Evolutionary conservation across 2,888 invertebrate genomes (phyloP).

Genomic region (Heliconius aoede): DNA sequence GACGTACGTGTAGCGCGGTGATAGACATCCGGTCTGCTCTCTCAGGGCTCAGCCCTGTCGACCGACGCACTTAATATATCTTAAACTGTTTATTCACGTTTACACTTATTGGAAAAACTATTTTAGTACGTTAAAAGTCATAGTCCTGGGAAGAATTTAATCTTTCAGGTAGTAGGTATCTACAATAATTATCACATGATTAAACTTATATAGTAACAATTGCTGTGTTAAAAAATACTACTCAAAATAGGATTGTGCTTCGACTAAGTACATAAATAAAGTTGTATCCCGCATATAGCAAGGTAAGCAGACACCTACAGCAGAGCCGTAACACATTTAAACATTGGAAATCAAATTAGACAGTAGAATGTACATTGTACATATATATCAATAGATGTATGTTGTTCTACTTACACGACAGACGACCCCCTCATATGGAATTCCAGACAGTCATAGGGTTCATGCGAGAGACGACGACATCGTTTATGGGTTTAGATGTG

Average conservation of each 20-base stretch:
- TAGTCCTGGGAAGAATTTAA: too few species aligned
- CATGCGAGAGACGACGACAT: conserved; percentile 13
- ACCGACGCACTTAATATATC: not conserved
- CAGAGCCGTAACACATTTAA: too few species aligned
- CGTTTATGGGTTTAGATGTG: conserved; percentile 22
- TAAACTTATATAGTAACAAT: too few species aligned
- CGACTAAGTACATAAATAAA: too few species aligned
- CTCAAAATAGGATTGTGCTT: too few species aligned
- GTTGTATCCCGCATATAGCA: too few species aligned
- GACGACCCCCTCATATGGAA: conserved; percentile 3
- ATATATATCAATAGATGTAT: not conserved
- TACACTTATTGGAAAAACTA: not conserved
- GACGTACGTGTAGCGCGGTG: not conserved
- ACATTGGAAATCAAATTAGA: too few species aligned
- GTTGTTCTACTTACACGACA: not conserved
- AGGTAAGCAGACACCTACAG: too few species aligned
- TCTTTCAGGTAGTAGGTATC: too few species aligned
- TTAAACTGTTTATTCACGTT: too few species aligned
- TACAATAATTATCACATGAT: too few species aligned
- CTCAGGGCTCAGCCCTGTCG: not conserved
- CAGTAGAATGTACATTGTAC: not conserved
- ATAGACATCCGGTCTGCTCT: not conserved
- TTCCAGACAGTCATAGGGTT: conserved; percentile 18
- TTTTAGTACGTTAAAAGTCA: not conserved
- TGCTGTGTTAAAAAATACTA: too few species aligned